Percentiles rank a stretch among this genome's conserved stretches.
Conservation (phyloP, 1,140 invertebrate genomes). For the Drosophila baimaii region DNA sequence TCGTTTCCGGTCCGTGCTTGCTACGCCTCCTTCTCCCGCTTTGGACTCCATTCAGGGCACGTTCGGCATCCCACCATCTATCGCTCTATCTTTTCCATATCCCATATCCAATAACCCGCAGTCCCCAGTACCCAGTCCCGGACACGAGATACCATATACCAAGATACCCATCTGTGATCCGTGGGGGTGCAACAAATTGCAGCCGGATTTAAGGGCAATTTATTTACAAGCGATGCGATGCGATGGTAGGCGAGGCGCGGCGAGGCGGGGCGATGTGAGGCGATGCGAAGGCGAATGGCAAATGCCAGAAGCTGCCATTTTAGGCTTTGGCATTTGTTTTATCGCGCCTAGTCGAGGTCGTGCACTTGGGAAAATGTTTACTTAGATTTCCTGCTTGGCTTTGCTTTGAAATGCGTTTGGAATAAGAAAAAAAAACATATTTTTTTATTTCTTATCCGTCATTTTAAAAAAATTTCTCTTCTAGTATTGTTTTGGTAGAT, state of each 20-base stretch:
- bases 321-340: constrained; percentile 74
- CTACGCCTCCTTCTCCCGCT: neutral
- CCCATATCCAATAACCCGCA: constrained; percentile 12
- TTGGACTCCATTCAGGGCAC: constrained; percentile 15
- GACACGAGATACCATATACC: neutral
- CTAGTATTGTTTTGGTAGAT: too few species aligned
- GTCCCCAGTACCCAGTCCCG: neutral
- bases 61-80: constrained; percentile 27
- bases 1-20: neutral
- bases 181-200: constrained; percentile 63
- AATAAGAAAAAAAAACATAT: too few species aligned
- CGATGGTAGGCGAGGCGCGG: neutral
- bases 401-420: too few species aligned
- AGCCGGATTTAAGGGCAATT: constrained; percentile 59
- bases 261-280: neutral
- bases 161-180: constrained; percentile 19
- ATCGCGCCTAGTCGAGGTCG: constrained; percentile 36
- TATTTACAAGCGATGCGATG: constrained; percentile 37
- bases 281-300: constrained; percentile 27
- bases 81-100: constrained; percentile 17
- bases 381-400: fast-evolving
- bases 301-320: constrained; percentile 67
- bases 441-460: too few species aligned
- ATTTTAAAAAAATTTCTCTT: too few species aligned
- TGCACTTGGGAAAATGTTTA: constrained; percentile 4